Percentiles rank a stretch among this genome's conserved stretches.
Conservation (phyloP, 2,113 vertebrate species). For the Sorex araneus region DNA sequence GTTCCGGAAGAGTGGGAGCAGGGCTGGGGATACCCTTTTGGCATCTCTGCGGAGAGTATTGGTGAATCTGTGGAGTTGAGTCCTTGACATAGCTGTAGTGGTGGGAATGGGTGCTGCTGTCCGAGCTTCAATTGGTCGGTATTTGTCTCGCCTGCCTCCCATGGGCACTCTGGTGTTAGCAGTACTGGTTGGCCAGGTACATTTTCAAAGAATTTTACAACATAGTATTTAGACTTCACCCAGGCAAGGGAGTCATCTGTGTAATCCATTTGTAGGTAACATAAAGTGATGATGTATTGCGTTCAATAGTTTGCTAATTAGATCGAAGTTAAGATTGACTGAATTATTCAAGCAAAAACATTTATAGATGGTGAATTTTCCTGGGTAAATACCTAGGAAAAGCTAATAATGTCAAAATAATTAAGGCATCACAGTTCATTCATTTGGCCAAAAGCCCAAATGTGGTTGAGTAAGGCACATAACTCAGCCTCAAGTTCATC, state of each 20-base stretch:
- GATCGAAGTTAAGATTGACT: not conserved
- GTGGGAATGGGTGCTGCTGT: too few species aligned
- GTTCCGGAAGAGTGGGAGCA: too few species aligned
- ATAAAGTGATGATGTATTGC: not conserved
- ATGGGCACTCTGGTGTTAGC: too few species aligned
- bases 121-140: too few species aligned
- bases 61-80: too few species aligned
- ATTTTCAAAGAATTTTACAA: not conserved
- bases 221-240: not conserved
- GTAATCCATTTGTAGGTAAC: not conserved
- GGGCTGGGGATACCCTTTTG: too few species aligned
- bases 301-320: not conserved
- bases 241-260: not conserved
- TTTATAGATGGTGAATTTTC: conserved; percentile 3
- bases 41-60: too few species aligned
- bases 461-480: not conserved
- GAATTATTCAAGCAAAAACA: not conserved
- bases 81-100: too few species aligned
- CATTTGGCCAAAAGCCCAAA: not conserved
- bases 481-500: not conserved
- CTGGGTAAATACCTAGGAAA: not conserved
- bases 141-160: too few species aligned
- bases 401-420: not conserved
- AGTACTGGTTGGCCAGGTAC: not conserved
- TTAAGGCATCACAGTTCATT: not conserved